These are phyloP conservation scores for Magallana ariakensis DNA, from an alignment of 1,140 invertebrate genomes.

Conservation along the genomic window DNA sequence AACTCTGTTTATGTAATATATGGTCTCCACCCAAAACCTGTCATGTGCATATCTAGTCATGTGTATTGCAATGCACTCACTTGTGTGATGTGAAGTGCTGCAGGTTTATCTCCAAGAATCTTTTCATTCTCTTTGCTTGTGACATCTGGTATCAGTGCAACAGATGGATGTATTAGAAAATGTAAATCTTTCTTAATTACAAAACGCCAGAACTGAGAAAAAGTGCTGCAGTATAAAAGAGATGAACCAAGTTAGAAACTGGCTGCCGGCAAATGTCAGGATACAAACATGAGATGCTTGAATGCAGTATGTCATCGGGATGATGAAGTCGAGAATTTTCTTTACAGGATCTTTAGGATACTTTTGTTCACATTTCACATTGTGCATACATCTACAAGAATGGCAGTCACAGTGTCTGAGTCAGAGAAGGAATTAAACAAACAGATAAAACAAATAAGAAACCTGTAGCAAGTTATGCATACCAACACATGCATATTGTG, in stretches of 20 bases:
- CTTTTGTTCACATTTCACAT: too few species aligned
- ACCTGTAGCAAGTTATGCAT: not conserved
- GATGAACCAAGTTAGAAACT: not conserved
- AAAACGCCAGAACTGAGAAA: not conserved
- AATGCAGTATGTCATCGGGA: not conserved
- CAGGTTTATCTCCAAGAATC: not conserved
- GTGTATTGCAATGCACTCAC: too few species aligned
- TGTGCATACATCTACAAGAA: too few species aligned
- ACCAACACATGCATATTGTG: not conserved
- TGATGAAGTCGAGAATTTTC: not conserved
- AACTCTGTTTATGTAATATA: not conserved
- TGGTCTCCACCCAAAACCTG: conserved; percentile 13
- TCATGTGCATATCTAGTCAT: not conserved
- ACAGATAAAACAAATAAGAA: too few species aligned
- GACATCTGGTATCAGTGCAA: conserved; percentile 30
- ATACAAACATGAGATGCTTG: not conserved
- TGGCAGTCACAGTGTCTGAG: too few species aligned
- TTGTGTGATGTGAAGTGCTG: not conserved
- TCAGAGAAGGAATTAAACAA: too few species aligned
- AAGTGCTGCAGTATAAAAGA: not conserved
- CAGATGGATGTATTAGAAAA: not conserved
- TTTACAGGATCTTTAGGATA: not conserved
- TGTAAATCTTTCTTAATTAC: conserved; percentile 35
- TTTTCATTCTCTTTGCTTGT: not conserved
- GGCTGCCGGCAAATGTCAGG: not conserved